These are phyloP conservation scores for Crocidura indochinensis DNA, from an alignment of 2,797 vertebrate genomes.

Conservation along the genomic window DNA sequence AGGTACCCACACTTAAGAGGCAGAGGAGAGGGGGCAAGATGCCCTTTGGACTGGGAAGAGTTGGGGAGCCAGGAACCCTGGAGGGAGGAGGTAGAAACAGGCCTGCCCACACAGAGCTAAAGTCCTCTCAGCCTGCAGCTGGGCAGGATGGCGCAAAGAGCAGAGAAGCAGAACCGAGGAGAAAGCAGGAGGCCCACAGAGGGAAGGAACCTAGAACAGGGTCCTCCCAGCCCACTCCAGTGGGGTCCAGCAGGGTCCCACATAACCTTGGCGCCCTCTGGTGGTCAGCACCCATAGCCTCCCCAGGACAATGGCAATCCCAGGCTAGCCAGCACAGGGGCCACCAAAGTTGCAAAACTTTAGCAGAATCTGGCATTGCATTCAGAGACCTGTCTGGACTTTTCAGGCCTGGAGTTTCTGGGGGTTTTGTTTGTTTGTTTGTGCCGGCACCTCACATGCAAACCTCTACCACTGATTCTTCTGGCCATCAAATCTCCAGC, in stretches of 20 bases:
- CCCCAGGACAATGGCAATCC: neutral
- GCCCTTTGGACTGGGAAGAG: slow-evolving; percentile 49
- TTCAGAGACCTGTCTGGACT: neutral
- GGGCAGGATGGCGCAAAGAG: neutral
- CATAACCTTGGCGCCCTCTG: slow-evolving; percentile 75
- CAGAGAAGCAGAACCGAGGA: slow-evolving; percentile 12
- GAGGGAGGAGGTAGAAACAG: neutral
- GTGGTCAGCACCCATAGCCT: slow-evolving; percentile 49
- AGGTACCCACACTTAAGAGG: neutral
- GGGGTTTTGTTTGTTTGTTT: too few species aligned
- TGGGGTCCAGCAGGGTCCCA: neutral
- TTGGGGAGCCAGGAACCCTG: neutral
- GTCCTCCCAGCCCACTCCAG: neutral
- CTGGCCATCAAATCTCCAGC: neutral
- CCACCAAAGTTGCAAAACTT: neutral
- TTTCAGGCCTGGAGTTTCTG: neutral
- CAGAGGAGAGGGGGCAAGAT: neutral
- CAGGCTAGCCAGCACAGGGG: neutral
- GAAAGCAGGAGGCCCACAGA: neutral
- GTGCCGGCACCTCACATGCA: too few species aligned
- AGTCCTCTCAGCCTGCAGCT: slow-evolving; percentile 4
- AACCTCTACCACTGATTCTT: too few species aligned
- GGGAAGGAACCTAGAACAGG: slow-evolving; percentile 32
- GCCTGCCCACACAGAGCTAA: neutral
- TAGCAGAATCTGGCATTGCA: neutral